Evolutionary conservation across 92 coral and sea anemone species (phyloP).

Genomic region (Actinostola sp.): DNA sequence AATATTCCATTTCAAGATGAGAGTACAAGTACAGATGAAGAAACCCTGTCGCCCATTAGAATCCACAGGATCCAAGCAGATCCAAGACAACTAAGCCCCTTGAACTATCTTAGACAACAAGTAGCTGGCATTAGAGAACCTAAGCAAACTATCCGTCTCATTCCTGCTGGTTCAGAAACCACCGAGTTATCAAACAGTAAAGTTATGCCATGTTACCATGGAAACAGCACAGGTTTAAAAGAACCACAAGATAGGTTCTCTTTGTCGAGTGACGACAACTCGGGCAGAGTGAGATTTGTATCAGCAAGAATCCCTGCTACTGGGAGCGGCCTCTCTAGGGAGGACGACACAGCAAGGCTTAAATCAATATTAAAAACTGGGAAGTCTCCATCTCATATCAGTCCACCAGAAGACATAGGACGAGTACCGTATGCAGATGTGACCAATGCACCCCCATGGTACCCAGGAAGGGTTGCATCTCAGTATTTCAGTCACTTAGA

Average conservation of each 20-base stretch:
- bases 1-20: conserved; percentile 41
- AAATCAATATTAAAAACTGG: conserved; percentile 81
- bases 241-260: conserved; percentile 2
- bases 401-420: conserved; percentile 58
- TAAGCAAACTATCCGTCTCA: conserved; percentile 14
- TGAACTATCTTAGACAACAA: conserved; percentile 54
- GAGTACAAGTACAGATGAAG: conserved; percentile 37
- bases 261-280: conserved; percentile 72
- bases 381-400: conserved; percentile 32
- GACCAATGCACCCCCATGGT: neutral
- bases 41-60: neutral
- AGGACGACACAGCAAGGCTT: conserved; percentile 35
- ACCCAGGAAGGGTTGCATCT: conserved; percentile 1
- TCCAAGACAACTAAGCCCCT: conserved; percentile 19
- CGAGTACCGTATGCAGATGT: neutral
- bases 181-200: neutral
- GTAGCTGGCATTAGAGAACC: conserved; percentile 17
- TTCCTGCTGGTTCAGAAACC: conserved; percentile 46
- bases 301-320: conserved; percentile 94
- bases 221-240: neutral
- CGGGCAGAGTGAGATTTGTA: conserved; percentile 81
- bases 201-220: neutral
- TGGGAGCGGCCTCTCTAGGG: conserved; percentile 53
- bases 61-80: neutral
- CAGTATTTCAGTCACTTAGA: neutral